Conservation (phyloP, 2,888 invertebrate genomes). For the Archaeoteleia sp. region DNA sequence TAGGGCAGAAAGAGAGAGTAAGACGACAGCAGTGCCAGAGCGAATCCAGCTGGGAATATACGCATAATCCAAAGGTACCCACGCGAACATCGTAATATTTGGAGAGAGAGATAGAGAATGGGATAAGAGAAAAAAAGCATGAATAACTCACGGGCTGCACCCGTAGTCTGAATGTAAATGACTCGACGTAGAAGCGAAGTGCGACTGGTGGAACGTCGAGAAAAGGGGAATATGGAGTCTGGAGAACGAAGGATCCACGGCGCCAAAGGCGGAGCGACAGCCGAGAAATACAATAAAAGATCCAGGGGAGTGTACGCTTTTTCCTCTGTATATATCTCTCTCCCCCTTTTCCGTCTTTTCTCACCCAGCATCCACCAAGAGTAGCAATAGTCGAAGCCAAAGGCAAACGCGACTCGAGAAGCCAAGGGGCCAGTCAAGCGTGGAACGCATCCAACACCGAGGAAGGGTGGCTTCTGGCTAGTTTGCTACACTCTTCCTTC, state of each 20-base stretch:
- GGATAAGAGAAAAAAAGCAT: constrained; percentile 31
- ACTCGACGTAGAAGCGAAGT: constrained; percentile 39
- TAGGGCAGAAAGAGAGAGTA: no score
- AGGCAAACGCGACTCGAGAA: constrained; percentile 47
- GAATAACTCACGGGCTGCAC: constrained; percentile 42
- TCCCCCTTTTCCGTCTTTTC: constrained; percentile 14
- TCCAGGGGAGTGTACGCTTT: constrained; percentile 57
- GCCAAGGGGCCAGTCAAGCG: constrained; percentile 45
- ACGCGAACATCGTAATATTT: constrained; percentile 41
- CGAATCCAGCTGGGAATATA: constrained; percentile 37
- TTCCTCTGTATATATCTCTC: constrained; percentile 21
- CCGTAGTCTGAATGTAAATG: constrained; percentile 50
- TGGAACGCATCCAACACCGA: constrained; percentile 39
- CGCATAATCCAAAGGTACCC: constrained; percentile 22
- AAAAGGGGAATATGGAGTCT: constrained; percentile 38
- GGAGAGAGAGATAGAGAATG: constrained; percentile 19
- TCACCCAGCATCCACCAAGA: constrained; percentile 19
- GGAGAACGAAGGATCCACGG: constrained; percentile 61
- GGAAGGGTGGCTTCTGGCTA: constrained; percentile 45
- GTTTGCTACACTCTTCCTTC: constrained; percentile 35
- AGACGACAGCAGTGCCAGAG: no score
- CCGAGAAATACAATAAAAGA: constrained; percentile 61
- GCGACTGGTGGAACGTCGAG: constrained; percentile 19
- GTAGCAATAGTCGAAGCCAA: constrained; percentile 47
- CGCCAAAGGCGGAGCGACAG: constrained; percentile 67